phyloP scores from a whole-genome alignment of 1,140 invertebrate genomes.

The Saccostrea cuccullata region DNA sequence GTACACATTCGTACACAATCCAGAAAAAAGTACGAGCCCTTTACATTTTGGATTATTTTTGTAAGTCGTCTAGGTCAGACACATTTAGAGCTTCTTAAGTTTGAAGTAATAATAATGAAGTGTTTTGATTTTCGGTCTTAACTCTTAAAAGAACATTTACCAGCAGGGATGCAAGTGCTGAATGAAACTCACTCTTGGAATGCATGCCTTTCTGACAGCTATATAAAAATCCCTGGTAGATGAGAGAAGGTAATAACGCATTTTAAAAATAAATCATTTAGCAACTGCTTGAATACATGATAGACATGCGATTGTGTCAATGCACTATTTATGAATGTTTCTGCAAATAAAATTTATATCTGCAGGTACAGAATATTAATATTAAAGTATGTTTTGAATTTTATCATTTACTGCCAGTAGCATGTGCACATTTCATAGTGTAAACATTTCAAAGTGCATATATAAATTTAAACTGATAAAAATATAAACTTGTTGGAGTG shows the following conservation, averaged over 20 bases:
- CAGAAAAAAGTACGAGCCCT: neutral
- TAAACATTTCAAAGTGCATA: too few species aligned
- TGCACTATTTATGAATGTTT: too few species aligned
- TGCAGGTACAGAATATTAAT: too few species aligned
- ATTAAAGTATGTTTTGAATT: too few species aligned
- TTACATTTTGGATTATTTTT: neutral
- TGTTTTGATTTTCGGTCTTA: neutral
- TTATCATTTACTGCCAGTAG: too few species aligned
- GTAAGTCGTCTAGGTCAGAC: conserved; percentile 19
- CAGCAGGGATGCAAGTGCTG: neutral
- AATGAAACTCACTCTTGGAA: neutral
- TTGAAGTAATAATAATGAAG: conserved; percentile 4
- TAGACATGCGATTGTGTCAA: too few species aligned
- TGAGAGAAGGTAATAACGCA: neutral
- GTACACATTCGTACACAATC: too few species aligned
- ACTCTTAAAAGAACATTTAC: neutral
- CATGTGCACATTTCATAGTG: too few species aligned
- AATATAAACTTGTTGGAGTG: too few species aligned
- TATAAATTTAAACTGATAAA: too few species aligned
- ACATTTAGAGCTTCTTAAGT: neutral
- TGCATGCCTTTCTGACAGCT: neutral
- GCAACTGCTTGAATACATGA: too few species aligned
- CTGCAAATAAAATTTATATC: too few species aligned
- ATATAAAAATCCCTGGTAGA: neutral
- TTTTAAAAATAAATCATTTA: neutral